Base-by-base conservation (phyloP, 2,797 vertebrate species). In the Lepus oiostolus region DNA sequence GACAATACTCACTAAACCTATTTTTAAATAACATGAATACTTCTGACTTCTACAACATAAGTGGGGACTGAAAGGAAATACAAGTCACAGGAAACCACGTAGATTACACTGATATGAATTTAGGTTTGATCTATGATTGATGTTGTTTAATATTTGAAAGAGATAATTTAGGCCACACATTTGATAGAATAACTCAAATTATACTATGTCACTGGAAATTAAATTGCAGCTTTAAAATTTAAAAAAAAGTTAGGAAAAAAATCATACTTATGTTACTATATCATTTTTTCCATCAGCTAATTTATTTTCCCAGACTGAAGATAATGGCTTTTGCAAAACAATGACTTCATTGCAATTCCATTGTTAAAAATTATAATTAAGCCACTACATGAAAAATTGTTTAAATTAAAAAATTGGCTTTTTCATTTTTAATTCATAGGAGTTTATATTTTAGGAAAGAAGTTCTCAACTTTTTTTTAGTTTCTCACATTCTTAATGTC, bases 1-100 rank as follows among this genome's bases (percentile, higher is more conserved):
- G 81, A 58, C 38, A 88, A 63, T 85, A 67, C 38, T 28, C 30
- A 71, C 11, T 47, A 85, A 93, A 35, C 19, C 32, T 67, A 67
- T 88, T 85, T 93, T 71, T 88, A 95, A 96, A 74, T 72, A 84
- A 54, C 3, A 38, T 12, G 9, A 95, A 67, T 12, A 71, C 7
- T 75, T 86, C n/a, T 65, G 26, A 72, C 4, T 65, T 22, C 4
- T 94, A 84, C 52, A 63, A 77, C 54, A 60, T 71, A 95, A 84
- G 7, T 38, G 6, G 22, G 4, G 12, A 54, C 8, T 74, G 4
- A 47, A 67, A 60, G 24, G 6, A 81, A 14, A 86, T 6, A 16
- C 11, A 72, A 50, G 94, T 28, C 42, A 21, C 22, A 54, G 19
- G 11, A 71, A 58, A 24, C 28, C 32, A 3, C 8, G 1, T 28